phyloP scores from a whole-genome alignment of 2,113 vertebrate genomes.

The Euleptes europaea region DNA sequence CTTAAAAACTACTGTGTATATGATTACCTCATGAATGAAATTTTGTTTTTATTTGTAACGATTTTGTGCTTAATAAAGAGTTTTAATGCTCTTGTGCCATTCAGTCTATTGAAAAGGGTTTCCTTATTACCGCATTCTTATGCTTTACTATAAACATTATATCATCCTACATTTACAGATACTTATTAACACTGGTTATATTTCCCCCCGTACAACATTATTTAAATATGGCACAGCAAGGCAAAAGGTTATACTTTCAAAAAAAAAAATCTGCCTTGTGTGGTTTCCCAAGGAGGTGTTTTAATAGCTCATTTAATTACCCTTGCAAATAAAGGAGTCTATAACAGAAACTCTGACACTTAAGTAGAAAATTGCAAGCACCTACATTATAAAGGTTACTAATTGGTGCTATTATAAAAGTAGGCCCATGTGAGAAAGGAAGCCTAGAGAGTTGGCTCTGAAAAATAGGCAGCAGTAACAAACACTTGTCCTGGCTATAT shows the following conservation, averaged over 20 bases:
- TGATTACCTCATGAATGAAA: conserved; percentile 5
- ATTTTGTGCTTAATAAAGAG: conserved; percentile 26
- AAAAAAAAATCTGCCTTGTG: conserved; percentile 57
- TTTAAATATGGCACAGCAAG: conserved; percentile 42
- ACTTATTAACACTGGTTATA: conserved; percentile 11
- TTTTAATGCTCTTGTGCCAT: conserved; percentile 24
- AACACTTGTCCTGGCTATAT: not conserved
- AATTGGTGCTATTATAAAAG: conserved; percentile 67
- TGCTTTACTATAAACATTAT: conserved; percentile 2
- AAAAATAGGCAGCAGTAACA: conserved; percentile 37
- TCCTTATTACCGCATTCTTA: conserved; percentile 8
- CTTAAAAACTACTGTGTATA: not conserved
- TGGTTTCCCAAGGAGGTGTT: conserved; percentile 47
- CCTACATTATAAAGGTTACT: conserved; percentile 64
- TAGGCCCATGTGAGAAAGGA: conserved; percentile 20
- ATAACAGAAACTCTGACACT: conserved; percentile 71
- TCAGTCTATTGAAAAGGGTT: conserved; percentile 38
- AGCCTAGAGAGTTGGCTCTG: conserved; percentile 35
- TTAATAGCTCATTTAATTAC: conserved; percentile 72
- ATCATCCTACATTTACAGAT: conserved; percentile 5
- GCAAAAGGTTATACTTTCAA: conserved; percentile 55
- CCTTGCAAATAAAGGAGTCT: conserved; percentile 56
- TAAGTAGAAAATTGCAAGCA: conserved; percentile 67
- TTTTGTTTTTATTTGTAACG: conserved; percentile 35
- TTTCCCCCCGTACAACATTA: conserved; percentile 15